Evolutionary conservation across 2,888 invertebrate genomes (phyloP).

Genomic region (Lymantria dispar): DNA sequence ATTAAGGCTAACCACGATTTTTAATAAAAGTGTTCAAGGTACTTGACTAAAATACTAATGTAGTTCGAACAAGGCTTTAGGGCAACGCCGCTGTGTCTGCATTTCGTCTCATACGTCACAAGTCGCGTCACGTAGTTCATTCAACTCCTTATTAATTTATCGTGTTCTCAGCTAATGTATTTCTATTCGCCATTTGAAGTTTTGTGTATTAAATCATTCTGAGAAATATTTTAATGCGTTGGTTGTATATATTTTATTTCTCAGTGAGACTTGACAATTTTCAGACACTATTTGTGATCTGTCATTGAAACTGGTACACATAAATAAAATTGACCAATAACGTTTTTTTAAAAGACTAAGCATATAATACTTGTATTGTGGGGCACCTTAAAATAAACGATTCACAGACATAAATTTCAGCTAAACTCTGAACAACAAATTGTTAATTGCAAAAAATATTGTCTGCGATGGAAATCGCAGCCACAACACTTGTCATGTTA

Average conservation of each 20-base stretch:
- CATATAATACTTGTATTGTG: too few species aligned
- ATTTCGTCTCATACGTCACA: neutral
- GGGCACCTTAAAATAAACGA: too few species aligned
- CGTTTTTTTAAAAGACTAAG: neutral
- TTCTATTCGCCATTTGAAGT: neutral
- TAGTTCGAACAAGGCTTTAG: neutral
- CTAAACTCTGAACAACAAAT: too few species aligned
- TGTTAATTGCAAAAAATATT: too few species aligned
- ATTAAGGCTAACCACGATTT: too few species aligned
- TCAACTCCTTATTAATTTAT: neutral
- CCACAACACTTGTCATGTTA: too few species aligned
- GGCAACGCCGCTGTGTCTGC: neutral
- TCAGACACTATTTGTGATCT: neutral
- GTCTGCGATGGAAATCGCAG: too few species aligned
- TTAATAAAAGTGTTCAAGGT: too few species aligned
- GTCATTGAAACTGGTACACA: neutral
- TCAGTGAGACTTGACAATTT: neutral
- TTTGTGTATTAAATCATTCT: neutral
- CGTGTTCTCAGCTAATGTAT: neutral
- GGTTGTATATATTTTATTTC: neutral
- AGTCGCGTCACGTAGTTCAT: neutral
- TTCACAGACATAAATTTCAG: too few species aligned
- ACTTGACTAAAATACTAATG: neutral
- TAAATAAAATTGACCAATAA: neutral
- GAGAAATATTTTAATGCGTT: neutral